A percentile compares a stretch with the other conserved stretches of the same genome.
These are phyloP conservation scores for Dicranocentrus wangi DNA, from an alignment of 2,888 invertebrate genomes.

Conservation along the genomic window DNA sequence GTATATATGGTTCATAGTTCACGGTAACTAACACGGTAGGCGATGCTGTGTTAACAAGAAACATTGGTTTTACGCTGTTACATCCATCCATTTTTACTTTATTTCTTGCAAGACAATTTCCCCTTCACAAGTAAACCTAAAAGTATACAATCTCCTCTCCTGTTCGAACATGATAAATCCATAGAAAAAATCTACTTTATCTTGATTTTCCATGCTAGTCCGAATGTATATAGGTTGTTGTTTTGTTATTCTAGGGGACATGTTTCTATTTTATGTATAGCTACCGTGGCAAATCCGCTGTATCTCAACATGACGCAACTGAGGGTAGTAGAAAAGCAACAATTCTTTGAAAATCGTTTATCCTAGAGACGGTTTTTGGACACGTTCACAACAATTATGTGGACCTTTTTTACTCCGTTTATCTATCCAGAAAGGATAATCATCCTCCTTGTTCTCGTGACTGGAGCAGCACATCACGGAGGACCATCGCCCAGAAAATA, in stretches of 20 bases:
- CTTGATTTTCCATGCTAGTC: no score
- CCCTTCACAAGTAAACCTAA: no score
- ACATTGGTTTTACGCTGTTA: slow-evolving; percentile 37
- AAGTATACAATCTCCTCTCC: no score
- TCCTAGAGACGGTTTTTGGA: slow-evolving; percentile 38
- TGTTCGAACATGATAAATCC: no score
- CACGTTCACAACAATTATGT: slow-evolving; percentile 37
- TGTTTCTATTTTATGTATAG: not conserved
- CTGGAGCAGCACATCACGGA: slow-evolving; percentile 35
- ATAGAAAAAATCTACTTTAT: slow-evolving; percentile 36
- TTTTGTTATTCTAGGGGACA: slow-evolving; percentile 47
- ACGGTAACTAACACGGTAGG: slow-evolving; percentile 31
- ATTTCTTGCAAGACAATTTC: slow-evolving; percentile 49
- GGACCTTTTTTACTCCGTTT: slow-evolving; percentile 36
- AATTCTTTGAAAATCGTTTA: slow-evolving; percentile 27
- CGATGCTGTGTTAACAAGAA: slow-evolving; percentile 50
- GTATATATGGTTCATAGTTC: slow-evolving; percentile 4
- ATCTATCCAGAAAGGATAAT: slow-evolving; percentile 48
- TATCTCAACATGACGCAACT: slow-evolving; percentile 54
- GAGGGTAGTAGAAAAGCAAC: slow-evolving; percentile 32
- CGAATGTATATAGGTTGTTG: no score
- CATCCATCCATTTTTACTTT: slow-evolving; percentile 12
- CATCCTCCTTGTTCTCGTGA: slow-evolving; percentile 23
- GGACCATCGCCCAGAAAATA: slow-evolving; percentile 30
- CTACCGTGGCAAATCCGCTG: slow-evolving; percentile 61